These are phyloP conservation scores for Nebria ingens DNA, from an alignment of 1,140 invertebrate species.

Conservation along the genomic window DNA sequence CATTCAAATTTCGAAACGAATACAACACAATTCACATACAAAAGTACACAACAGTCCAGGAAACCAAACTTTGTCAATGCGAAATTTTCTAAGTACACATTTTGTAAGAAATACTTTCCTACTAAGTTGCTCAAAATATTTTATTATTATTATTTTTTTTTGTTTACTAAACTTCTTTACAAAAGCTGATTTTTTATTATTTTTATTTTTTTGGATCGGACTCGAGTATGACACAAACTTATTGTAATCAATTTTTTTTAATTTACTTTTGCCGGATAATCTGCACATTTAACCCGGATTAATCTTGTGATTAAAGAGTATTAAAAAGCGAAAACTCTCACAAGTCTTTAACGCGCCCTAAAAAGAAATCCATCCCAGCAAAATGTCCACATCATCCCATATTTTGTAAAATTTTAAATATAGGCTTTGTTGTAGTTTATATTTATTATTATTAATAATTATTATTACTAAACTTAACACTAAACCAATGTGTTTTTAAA, in stretches of 20 bases:
- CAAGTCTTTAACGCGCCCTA: too few species aligned
- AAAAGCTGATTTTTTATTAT: constrained; percentile 5
- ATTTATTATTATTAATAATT: background rate
- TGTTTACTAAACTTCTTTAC: constrained; percentile 5
- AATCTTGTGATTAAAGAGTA: too few species aligned
- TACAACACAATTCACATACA: background rate
- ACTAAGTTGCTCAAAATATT: constrained; percentile 2
- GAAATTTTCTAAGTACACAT: background rate
- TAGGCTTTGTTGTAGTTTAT: constrained; percentile 5
- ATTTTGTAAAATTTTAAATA: constrained; percentile 7
- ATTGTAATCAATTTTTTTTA: constrained; percentile 6
- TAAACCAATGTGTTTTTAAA: background rate
- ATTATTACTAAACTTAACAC: background rate
- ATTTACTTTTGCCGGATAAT: background rate
- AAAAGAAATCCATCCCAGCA: too few species aligned
- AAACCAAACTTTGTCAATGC: background rate
- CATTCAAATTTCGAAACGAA: background rate
- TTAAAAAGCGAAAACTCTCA: too few species aligned
- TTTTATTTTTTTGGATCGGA: constrained; percentile 5
- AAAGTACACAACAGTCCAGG: background rate
- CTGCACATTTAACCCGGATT: background rate
- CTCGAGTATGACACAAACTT: constrained; percentile 8
- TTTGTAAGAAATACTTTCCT: constrained; percentile 3
- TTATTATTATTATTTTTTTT: too few species aligned
- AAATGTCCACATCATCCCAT: too few species aligned